These are phyloP conservation scores for Xanthorhoe designata DNA, from an alignment of 2,888 invertebrate genomes.

Conservation along the genomic window DNA sequence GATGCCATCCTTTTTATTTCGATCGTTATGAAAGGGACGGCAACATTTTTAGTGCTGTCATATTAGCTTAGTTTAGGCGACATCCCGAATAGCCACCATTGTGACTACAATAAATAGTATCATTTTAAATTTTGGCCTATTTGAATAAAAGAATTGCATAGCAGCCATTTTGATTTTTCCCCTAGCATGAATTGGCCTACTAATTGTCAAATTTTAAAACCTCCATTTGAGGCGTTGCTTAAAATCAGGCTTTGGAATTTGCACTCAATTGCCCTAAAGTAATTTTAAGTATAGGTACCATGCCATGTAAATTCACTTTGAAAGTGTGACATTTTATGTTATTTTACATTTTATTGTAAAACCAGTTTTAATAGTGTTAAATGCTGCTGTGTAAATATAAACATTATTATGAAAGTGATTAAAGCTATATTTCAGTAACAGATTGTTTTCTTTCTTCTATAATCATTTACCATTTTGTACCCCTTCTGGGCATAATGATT, in stretches of 20 bases:
- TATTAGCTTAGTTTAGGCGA: too few relatives aligned
- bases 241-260: background rate
- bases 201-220: background rate
- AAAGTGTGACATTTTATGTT: constrained; percentile 68
- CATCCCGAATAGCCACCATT: too few relatives aligned
- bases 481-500: too few relatives aligned
- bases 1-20: too few relatives aligned
- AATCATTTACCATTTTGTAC: too few relatives aligned
- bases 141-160: background rate
- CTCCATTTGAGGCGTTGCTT: background rate
- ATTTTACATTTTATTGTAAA: constrained; percentile 81
- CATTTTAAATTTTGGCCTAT: too few relatives aligned
- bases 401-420: constrained; percentile 80
- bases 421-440: constrained; percentile 82
- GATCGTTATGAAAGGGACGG: too few relatives aligned
- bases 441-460: constrained; percentile 22
- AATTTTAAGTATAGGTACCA: constrained; percentile 11
- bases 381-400: constrained; percentile 77
- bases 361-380: constrained; percentile 77
- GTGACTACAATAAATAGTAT: too few relatives aligned
- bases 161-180: background rate
- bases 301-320: constrained; percentile 46
- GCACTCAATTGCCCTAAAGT: constrained; percentile 1
- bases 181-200: background rate
- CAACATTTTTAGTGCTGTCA: too few relatives aligned